Base-by-base conservation (phyloP, 2,113 vertebrate genomes). In the Nanorana parkeri region DNA sequence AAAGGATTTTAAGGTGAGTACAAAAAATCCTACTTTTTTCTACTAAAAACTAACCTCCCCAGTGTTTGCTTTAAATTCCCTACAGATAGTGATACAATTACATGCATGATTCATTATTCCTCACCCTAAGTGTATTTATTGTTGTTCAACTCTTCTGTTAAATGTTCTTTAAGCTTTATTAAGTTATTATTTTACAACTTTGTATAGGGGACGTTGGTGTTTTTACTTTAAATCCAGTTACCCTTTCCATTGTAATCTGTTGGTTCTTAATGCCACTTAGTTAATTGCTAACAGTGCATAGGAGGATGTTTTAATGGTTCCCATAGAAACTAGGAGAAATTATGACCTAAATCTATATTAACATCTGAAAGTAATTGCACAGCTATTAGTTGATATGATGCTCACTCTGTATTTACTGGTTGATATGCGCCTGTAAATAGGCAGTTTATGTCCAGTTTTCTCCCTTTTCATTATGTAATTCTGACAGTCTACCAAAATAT, bases 291-390 rank as follows among this genome's bases (percentile, higher is more conserved):
- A 56, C 64, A 79, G 60, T 68, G 23, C 51, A 41, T 3, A 20
- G 17, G 24, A 47, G 11, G 86, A 47, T 29, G 85, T 85, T 83
- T 87, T 84, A 63, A 80, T 77, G n/a, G 85, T 89, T 92, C 86
- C 88, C 85, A 81, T 90, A 86, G 88, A 81, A 88, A 88, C 87
- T 85, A 64, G 87, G 86, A 86, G 77, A 85, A 67, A 80, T 87
- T 85, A 67, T 23, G 85, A 74, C 84, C 86, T 82, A 52, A 73
- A 52, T 67, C 47, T 84, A 72, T 84, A 77, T 72, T 85, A 83
- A 19, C 81, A 74, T 28, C 67, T 85, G 74, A 71, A 68, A 72
- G 80, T 54, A 82, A 78, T 63, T 85, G 28, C 85, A 54, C 52
- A 83, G 78, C 17, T 81, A 69, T 79, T 68, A 87, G 71, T 71